Base-by-base conservation (phyloP, 2,888 invertebrate species). In the Amphipoea oculea region DNA sequence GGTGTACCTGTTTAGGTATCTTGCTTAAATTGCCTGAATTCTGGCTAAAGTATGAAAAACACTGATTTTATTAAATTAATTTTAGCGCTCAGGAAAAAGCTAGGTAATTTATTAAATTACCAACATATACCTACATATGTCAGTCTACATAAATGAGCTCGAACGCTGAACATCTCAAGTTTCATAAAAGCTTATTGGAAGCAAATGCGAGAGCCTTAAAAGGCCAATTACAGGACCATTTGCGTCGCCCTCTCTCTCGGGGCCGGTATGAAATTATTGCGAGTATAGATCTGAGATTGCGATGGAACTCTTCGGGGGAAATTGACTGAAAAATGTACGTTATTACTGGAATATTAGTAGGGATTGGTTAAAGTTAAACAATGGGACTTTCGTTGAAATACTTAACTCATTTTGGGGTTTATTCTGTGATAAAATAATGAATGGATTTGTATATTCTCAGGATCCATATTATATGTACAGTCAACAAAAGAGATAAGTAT, bases 201-300 rank as follows among this genome's bases (percentile, higher is more conserved):
- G 93, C 90, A 92, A 93, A 92, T 92, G 93, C 90, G 93, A 91
- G 91, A 88, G 91, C 89, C 95, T 95, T 96, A 96, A 96, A 96
- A 96, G 96, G 96, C 91, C 96, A 96, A 96, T 96, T 96, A 96
- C 91, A 90, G 87, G 82, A 94, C 96, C 96, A 96, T 96, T 96
- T 95, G 93, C 94, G 89, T 92, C 94, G 90, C 94, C 92, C 87
- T 89, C 85, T 88, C 89, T 80, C 88, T 78, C 84, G 89, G 91
- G 91, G 88, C 88, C 92, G 90, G 93, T 94, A 94, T 94, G 92
- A 93, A 95, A 95, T 96, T 96, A 95, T 95, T 95, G 93, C 90
- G 88, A 90, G 91, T 91, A 92, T 91, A 91, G 86, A 78, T 92
- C 89, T 89, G 81, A 92, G 92, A 94, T 93, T 93, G 92, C 89